Percentiles rank a stretch among this genome's conserved stretches.
Conservation (phyloP, 2,113 vertebrate species). For the Penelope pileata region DNA sequence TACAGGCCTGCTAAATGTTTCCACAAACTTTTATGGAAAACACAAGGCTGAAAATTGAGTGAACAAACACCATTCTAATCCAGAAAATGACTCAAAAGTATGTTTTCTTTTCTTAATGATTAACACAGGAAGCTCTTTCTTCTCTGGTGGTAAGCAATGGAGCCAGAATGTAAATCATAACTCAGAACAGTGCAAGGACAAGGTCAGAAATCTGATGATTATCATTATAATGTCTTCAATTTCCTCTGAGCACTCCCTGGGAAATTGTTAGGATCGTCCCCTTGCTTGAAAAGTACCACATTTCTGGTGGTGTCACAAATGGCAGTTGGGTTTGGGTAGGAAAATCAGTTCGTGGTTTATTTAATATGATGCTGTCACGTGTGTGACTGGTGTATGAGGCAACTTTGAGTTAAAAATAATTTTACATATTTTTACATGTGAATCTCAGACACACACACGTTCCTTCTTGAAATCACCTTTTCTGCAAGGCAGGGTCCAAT, state of each 20-base stretch:
- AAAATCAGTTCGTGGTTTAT: not conserved
- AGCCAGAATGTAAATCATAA: slow-evolving; percentile 7
- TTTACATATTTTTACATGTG: not conserved
- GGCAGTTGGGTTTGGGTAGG: not conserved
- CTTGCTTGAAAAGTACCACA: not conserved
- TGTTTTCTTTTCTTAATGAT: not conserved
- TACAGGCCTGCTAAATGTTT: not conserved
- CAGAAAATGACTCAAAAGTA: not conserved
- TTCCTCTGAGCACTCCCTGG: slow-evolving; percentile 17
- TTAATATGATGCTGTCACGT: not conserved
- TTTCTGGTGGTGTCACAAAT: slow-evolving; percentile 12
- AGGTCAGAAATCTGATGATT: not conserved
- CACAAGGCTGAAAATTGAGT: not conserved
- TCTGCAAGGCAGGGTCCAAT: not conserved
- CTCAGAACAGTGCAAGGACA: not conserved
- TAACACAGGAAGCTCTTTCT: not conserved
- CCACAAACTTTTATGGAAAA: not conserved
- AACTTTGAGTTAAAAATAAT: not conserved
- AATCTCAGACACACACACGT: not conserved
- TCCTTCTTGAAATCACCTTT: not conserved
- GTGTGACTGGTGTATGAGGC: not conserved
- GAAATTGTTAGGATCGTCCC: slow-evolving; percentile 25
- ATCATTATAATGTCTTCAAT: not conserved
- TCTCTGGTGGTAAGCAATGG: not conserved
- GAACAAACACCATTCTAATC: not conserved